phyloP scores from a whole-genome alignment of 2,797 vertebrate species.

The Benthosema pterotum region DNA sequence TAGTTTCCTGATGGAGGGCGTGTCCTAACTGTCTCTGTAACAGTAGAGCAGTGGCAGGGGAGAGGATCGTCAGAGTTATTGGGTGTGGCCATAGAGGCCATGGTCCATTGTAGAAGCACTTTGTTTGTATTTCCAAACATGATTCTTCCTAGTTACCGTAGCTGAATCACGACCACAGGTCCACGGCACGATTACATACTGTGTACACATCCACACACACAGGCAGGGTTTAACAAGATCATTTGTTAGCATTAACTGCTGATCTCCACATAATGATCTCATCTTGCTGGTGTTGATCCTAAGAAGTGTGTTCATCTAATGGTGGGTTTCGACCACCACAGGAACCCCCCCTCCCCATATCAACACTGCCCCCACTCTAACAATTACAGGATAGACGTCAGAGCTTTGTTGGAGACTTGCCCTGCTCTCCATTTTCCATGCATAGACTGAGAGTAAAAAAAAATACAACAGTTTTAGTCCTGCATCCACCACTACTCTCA shows the following conservation, averaged over 20 bases:
- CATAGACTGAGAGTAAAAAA: conserved; percentile 24
- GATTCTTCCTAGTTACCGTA: conserved; percentile 3
- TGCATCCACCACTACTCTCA: neutral
- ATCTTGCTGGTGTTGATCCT: conserved; percentile 54
- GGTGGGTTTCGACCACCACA: conserved; percentile 52
- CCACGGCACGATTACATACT: neutral
- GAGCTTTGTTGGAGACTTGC: conserved; percentile 36
- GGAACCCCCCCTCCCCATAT: conserved; percentile 27
- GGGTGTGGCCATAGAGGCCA: conserved; percentile 13
- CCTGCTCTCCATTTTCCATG: conserved; percentile 58
- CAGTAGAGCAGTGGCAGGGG: neutral
- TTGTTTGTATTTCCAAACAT: neutral
- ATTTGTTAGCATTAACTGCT: neutral
- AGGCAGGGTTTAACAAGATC: conserved; percentile 39
- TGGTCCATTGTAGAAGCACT: conserved; percentile 12
- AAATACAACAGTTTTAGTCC: neutral
- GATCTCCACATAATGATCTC: conserved; percentile 58
- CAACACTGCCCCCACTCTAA: conserved; percentile 55
- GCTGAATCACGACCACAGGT: neutral
- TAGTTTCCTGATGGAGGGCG: conserved; percentile 2
- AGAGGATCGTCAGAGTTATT: neutral
- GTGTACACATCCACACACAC: conserved; percentile 1
- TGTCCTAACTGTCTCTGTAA: conserved; percentile 3
- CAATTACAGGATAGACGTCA: conserved; percentile 81
- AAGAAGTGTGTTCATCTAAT: conserved; percentile 15